A percentile compares a stretch with the other conserved stretches of the same genome.
Conservation (phyloP, 2,113 vertebrate species). For the Capreolus pygargus region DNA sequence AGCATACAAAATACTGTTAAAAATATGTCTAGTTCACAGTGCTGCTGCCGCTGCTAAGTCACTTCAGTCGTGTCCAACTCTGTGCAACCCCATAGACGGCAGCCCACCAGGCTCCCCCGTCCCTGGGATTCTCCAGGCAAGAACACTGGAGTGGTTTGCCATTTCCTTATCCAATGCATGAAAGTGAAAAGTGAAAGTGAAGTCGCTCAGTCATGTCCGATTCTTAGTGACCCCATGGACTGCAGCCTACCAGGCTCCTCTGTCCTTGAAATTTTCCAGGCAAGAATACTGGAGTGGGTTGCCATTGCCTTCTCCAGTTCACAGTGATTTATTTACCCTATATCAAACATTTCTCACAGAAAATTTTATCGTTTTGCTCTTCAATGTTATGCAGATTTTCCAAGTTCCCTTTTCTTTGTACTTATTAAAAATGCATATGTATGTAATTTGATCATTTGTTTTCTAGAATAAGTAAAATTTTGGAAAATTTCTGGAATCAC, state of each 20-base stretch:
- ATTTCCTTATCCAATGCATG: too few relatives aligned
- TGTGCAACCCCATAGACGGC: too few relatives aligned
- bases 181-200: too few relatives aligned
- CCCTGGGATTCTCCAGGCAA: too few relatives aligned
- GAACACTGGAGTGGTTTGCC: too few relatives aligned
- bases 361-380: not conserved
- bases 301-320: not conserved
- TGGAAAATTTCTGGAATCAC: not conserved
- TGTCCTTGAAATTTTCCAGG: too few relatives aligned
- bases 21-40: not conserved
- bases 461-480: not conserved
- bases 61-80: too few relatives aligned
- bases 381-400: not conserved
- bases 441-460: not conserved
- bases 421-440: not conserved
- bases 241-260: too few relatives aligned
- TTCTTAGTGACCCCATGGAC: accelerated
- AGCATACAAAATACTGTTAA: not conserved
- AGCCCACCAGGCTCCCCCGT: too few relatives aligned
- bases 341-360: not conserved
- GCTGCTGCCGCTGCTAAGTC: too few relatives aligned
- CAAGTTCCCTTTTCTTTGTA: not conserved
- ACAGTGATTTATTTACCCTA: not conserved
- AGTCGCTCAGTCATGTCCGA: too few relatives aligned
- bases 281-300: too few relatives aligned